These are phyloP conservation scores for Cyclura pinguis DNA, from an alignment of 2,797 vertebrate species.

Conservation along the genomic window DNA sequence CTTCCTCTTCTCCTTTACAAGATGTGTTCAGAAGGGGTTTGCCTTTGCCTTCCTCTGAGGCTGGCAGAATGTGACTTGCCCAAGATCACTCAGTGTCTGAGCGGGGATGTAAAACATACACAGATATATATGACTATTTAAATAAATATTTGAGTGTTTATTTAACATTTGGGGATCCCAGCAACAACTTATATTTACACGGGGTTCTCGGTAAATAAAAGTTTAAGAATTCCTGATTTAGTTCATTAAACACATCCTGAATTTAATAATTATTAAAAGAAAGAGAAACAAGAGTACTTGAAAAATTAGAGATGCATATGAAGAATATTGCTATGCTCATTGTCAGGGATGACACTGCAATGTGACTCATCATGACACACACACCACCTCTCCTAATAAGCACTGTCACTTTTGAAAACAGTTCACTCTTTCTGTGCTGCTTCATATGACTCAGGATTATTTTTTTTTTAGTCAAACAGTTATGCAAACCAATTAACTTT, in stretches of 20 bases:
- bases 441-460: not conserved
- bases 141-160: too few relatives aligned
- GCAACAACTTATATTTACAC: too few relatives aligned
- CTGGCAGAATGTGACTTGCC: too few relatives aligned
- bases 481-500: slow-evolving; percentile 31
- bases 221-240: not conserved
- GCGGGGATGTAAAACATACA: too few relatives aligned
- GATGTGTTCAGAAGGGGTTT: too few relatives aligned
- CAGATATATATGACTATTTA: too few relatives aligned
- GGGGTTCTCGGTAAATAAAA: too few relatives aligned
- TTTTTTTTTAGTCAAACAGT: slow-evolving; percentile 16
- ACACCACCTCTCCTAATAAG: accelerated
- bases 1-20: too few relatives aligned
- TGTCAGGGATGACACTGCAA: slow-evolving; percentile 18
- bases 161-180: too few relatives aligned
- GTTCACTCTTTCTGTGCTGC: slow-evolving; percentile 27
- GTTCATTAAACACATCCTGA: not conserved
- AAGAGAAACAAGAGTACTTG: not conserved
- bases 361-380: slow-evolving; percentile 54
- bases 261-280: not conserved
- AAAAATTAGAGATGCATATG: slow-evolving; percentile 17
- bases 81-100: too few relatives aligned
- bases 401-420: slow-evolving; percentile 8
- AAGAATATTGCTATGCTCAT: slow-evolving; percentile 32
- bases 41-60: too few relatives aligned